These are phyloP conservation scores for Montipora sp. DNA, from an alignment of 64 coral and sea anemone genomes.

Conservation along the genomic window DNA sequence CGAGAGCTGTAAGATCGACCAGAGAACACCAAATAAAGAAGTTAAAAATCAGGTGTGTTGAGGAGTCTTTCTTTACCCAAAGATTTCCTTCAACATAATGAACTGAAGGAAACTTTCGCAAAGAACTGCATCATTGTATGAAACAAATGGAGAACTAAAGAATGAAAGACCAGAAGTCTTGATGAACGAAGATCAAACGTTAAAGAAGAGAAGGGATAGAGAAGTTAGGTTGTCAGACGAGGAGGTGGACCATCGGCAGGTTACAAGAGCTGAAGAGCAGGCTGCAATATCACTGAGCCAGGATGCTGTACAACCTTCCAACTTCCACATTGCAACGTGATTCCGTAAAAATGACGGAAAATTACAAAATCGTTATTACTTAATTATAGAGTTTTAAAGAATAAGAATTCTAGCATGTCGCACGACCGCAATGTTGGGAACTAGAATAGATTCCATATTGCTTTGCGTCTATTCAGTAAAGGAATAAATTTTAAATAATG, in stretches of 20 bases:
- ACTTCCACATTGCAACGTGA: background rate
- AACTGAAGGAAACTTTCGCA: constrained; percentile 74
- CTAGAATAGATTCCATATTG: background rate
- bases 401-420: background rate
- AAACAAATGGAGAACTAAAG: constrained; percentile 75
- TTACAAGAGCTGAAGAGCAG: constrained; percentile 89
- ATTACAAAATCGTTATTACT: background rate
- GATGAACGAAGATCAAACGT: constrained; percentile 88
- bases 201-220: constrained; percentile 69
- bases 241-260: constrained; percentile 80
- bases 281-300: constrained; percentile 80
- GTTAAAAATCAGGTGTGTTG: too few relatives aligned
- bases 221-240: constrained; percentile 87
- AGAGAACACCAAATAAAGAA: too few relatives aligned
- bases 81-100: too few relatives aligned
- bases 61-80: too few relatives aligned
- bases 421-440: background rate
- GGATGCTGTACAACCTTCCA: constrained; percentile 88
- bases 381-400: background rate
- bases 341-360: background rate
- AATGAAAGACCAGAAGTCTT: constrained; percentile 80
- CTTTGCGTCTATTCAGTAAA: background rate
- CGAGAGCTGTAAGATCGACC: too few relatives aligned
- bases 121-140: constrained; percentile 86
- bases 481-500: background rate